Evolutionary conservation across 2,888 invertebrate genomes (phyloP).

Genomic region (Eutolmus rufibarbis): DNA sequence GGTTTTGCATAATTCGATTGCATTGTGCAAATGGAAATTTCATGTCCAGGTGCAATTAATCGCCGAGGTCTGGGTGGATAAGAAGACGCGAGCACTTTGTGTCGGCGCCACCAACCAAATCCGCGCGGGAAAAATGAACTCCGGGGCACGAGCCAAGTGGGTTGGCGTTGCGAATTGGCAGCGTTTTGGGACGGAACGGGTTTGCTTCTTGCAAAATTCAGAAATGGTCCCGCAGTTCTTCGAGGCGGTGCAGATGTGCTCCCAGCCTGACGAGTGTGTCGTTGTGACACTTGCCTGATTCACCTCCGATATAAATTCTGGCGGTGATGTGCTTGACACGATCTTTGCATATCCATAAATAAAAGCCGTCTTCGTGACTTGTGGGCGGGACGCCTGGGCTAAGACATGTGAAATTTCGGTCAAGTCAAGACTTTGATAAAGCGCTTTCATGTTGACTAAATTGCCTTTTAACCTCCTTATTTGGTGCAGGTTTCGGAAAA

Average conservation of each 20-base stretch:
- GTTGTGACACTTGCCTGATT: not conserved
- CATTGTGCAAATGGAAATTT: not conserved
- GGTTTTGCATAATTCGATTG: constrained; percentile 8
- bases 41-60: constrained; percentile 11
- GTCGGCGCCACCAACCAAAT: not conserved
- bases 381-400: not conserved
- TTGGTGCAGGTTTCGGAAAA: not conserved
- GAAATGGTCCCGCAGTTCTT: not conserved
- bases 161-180: not conserved
- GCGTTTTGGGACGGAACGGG: not conserved
- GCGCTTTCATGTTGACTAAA: not conserved
- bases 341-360: not conserved
- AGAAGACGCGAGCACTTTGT: not conserved
- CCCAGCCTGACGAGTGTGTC: not conserved
- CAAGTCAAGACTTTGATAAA: not conserved
- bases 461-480: not conserved
- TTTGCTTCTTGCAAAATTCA: not conserved
- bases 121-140: not conserved
- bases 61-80: not conserved
- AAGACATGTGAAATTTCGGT: not conserved
- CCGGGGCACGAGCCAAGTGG: not conserved
- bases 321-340: not conserved
- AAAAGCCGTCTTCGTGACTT: not conserved
- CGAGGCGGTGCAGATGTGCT: not conserved
- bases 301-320: not conserved